phyloP scores from a whole-genome alignment of 2,113 vertebrate species.

The Neopipo cinnamomea region DNA sequence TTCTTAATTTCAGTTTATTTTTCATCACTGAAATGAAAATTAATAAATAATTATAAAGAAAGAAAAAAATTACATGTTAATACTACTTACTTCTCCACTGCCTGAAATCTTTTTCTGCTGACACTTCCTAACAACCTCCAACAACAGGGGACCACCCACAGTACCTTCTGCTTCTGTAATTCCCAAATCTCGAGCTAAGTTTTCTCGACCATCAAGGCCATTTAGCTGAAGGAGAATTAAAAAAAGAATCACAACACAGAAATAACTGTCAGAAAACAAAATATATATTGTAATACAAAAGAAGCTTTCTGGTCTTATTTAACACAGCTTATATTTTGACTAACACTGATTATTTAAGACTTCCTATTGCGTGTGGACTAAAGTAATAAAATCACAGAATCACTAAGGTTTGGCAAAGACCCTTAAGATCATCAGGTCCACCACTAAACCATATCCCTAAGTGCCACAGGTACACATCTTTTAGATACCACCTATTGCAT shows the following conservation, averaged over 20 bases:
- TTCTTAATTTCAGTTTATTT: background rate
- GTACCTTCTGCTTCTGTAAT: constrained; percentile 80
- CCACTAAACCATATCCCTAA: background rate
- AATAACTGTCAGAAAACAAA: background rate
- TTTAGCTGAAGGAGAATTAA: constrained; percentile 65
- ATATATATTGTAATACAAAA: background rate
- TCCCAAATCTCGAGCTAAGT: constrained; percentile 82
- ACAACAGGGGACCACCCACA: constrained; percentile 78
- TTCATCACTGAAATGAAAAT: background rate
- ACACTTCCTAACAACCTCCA: constrained; percentile 85
- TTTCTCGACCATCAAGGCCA: constrained; percentile 83
- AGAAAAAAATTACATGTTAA: background rate
- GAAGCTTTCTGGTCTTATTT: background rate
- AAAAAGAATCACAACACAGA: background rate
- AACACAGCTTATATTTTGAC: background rate
- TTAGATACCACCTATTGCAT: background rate
- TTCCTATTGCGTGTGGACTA: background rate
- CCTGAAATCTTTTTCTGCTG: constrained; percentile 64
- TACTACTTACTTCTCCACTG: constrained; percentile 72
- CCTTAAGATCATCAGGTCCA: background rate
- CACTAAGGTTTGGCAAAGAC: background rate
- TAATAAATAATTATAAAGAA: background rate
- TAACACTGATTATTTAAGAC: background rate
- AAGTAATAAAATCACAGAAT: background rate
- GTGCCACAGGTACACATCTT: background rate